phyloP scores from a whole-genome alignment of 1,140 invertebrate species.

The Drosophila pseudoananassae region DNA sequence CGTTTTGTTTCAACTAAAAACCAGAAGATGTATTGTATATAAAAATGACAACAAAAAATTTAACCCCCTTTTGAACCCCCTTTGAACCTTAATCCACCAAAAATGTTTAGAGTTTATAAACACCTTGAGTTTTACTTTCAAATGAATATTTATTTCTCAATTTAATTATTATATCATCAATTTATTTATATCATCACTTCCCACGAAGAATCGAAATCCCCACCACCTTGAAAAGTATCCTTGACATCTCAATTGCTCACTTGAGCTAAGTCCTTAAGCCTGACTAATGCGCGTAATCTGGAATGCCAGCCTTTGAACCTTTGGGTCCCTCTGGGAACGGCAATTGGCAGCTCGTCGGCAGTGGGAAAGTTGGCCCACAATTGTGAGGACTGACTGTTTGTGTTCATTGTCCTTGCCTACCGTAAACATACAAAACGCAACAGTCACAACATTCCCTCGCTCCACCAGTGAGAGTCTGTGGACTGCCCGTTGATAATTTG shows the following conservation, averaged over 20 bases:
- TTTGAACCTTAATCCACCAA: too few relatives aligned
- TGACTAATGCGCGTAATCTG: slow-evolving; percentile 61
- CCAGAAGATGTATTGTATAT: too few relatives aligned
- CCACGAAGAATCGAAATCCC: slow-evolving; percentile 5
- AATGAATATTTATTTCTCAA: neutral
- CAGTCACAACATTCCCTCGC: slow-evolving; percentile 65
- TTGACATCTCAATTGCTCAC: slow-evolving; percentile 52
- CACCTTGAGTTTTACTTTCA: neutral
- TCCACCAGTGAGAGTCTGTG: slow-evolving; percentile 27
- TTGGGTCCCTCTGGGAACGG: slow-evolving; percentile 37
- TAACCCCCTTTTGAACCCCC: too few relatives aligned
- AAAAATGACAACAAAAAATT: too few relatives aligned
- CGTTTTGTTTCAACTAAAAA: too few relatives aligned
- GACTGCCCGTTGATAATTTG: slow-evolving; percentile 73
- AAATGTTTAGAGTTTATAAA: too few relatives aligned
- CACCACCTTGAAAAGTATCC: neutral
- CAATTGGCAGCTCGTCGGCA: slow-evolving; percentile 40
- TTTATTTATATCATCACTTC: neutral
- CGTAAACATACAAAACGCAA: slow-evolving; percentile 79
- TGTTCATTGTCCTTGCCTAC: slow-evolving; percentile 39
- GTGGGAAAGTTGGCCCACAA: slow-evolving; percentile 83
- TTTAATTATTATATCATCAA: neutral
- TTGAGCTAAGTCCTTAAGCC: slow-evolving; percentile 59
- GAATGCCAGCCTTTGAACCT: slow-evolving; percentile 8
- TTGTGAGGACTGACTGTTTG: slow-evolving; percentile 35